Evolutionary conservation across 2,888 invertebrate genomes (phyloP), one percentile per base, ranked within the genome.

Genomic region (Drosophila conformis): DNA sequence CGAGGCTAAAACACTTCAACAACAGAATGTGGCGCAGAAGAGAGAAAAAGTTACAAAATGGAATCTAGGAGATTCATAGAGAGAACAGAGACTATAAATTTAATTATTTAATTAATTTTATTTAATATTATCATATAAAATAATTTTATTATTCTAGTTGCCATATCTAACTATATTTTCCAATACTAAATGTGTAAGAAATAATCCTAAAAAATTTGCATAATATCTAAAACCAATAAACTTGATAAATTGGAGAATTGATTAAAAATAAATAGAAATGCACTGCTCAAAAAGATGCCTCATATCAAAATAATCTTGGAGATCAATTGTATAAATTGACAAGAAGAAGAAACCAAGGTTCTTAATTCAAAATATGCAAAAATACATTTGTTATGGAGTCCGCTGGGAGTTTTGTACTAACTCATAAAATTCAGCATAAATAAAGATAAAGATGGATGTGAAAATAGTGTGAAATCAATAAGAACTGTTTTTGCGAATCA

Each of bases 1-100:
- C 67, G 66, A 69, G 75, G 80, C 73, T 63, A 80, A 76, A 60
- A 57, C 62, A 52, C 64, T 70, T 68, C 61, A 66, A 58, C 69
- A 68, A 69, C 46, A 29, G 53, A 48, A 31, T 42, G 54, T 67
- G 58, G 46, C 18, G 40, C 51, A 49, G 21, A 36, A 35, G 48
- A 49, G 13, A 52, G 21, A 15, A 36, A 29, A 10, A 2, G 18
- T 4, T 4, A 11, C 5, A 27, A 4, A 2, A 4, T 7, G 0
- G 40, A 10, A 31, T 3, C 8, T 3, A 21, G 13, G 5, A 29
- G 1, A 38, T 1, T 49, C 5, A 38, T 4, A 27, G 1, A 38
- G n/a, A 4, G 33, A 33, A 11, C 3, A 33, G 11, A 11, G 33
- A 33, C 11, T 4, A 4, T 10, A 11, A 11, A 10, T 33, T 33